Conservation (phyloP, 2,113 vertebrate species). For the Hippocampus guttulatus region DNA sequence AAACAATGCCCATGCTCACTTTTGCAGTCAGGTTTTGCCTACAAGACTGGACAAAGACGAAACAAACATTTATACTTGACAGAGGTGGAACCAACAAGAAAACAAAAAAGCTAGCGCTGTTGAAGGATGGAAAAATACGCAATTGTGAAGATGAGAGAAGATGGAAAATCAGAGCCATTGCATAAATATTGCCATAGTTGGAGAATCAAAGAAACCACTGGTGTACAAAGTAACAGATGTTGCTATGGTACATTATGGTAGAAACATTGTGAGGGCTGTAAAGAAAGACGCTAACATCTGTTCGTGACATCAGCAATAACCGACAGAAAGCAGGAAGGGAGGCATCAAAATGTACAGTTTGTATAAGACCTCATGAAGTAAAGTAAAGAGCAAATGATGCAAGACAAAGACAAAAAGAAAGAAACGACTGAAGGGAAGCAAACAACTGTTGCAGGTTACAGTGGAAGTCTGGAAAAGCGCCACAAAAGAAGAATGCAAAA, state of each 20-base stretch:
- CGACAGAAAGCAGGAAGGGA: neutral
- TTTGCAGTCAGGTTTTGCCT: neutral
- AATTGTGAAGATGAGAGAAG: neutral
- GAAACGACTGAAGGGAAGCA: neutral
- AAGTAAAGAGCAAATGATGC: neutral
- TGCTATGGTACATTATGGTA: neutral
- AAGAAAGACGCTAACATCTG: conserved; percentile 3
- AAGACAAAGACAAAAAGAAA: neutral
- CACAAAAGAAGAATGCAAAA: too few species aligned
- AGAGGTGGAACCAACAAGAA: neutral
- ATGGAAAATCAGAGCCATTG: neutral
- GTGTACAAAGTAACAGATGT: neutral
- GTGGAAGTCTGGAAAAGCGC: neutral
- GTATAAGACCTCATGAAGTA: neutral
- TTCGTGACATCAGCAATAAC: neutral
- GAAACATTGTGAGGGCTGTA: neutral
- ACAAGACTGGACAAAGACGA: neutral
- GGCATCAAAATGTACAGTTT: neutral
- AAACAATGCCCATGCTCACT: neutral
- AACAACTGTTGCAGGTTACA: neutral
- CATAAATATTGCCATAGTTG: neutral
- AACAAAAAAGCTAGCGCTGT: neutral
- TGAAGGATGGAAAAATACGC: neutral
- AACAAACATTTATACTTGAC: neutral
- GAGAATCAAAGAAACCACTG: neutral